Percentiles rank a stretch among this genome's conserved stretches.
phyloP scores from a whole-genome alignment of 2,797 vertebrate genomes.

The Etheostoma nigrum region DNA sequence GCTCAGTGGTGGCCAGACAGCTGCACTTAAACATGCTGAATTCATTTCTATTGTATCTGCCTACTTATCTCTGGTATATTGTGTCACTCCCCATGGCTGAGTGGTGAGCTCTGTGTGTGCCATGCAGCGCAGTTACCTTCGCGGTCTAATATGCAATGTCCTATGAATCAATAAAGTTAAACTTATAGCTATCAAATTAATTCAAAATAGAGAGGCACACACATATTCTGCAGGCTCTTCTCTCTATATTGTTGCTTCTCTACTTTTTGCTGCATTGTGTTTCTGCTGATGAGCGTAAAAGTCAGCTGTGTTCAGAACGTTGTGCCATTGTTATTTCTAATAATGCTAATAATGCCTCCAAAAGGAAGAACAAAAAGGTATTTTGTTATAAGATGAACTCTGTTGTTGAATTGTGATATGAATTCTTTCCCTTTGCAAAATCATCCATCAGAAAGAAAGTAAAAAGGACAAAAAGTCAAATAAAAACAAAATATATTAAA shows the following conservation, averaged over 20 bases:
- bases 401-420: background rate
- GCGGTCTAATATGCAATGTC: background rate
- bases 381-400: too few species aligned
- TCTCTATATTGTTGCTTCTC: too few species aligned
- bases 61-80: conserved; percentile 30
- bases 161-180: background rate
- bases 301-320: too few species aligned
- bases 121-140: background rate
- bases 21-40: conserved; percentile 67
- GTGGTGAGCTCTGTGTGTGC: background rate
- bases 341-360: too few species aligned
- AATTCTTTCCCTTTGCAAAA: background rate
- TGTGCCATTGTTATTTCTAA: too few species aligned
- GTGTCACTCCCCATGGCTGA: background rate
- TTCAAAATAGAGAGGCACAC: too few species aligned
- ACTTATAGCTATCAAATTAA: background rate
- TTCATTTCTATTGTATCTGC: conserved; percentile 59
- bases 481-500: background rate
- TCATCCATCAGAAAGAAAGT: background rate
- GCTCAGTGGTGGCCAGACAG: conserved; percentile 60
- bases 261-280: too few species aligned
- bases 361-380: too few species aligned
- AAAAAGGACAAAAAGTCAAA: background rate
- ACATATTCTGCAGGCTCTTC: too few species aligned
- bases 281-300: too few species aligned